Evolutionary conservation across 1,140 invertebrate genomes (phyloP).

Genomic region (Glossosoma conforme): DNA sequence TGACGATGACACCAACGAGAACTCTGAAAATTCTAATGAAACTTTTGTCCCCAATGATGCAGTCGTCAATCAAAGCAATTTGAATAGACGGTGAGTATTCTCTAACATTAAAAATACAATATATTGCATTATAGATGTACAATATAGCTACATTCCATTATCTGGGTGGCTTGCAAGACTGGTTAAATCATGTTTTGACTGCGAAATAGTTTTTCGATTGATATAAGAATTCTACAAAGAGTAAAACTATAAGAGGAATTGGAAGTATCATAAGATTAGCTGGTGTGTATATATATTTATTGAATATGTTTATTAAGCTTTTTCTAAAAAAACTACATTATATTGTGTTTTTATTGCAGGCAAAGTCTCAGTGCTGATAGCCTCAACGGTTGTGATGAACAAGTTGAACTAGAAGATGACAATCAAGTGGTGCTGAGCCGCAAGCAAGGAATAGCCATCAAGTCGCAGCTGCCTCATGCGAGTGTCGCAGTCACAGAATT

Average conservation of each 20-base stretch:
- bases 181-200: background rate
- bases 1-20: constrained; percentile 31
- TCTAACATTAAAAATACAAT: background rate
- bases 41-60: constrained; percentile 23
- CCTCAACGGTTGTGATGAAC: constrained; percentile 36
- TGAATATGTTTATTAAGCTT: too few species aligned
- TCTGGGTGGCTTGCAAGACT: too few species aligned
- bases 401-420: constrained; percentile 20
- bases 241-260: too few species aligned
- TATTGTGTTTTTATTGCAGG: constrained; percentile 34
- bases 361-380: constrained; percentile 48
- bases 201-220: too few species aligned
- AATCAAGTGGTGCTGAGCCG: background rate
- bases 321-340: too few species aligned
- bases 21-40: constrained; percentile 23
- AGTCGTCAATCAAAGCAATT: constrained; percentile 7
- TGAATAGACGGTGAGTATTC: constrained; percentile 17
- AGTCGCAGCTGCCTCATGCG: constrained; percentile 3
- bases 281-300: too few species aligned
- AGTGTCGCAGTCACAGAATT: constrained; percentile 10
- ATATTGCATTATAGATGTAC: background rate
- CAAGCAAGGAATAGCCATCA: constrained; percentile 4
- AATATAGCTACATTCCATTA: background rate
- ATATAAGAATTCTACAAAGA: too few species aligned
- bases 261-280: too few species aligned